These are phyloP conservation scores for Mungos mungo DNA, from an alignment of 2,113 vertebrate genomes.

Conservation along the genomic window DNA sequence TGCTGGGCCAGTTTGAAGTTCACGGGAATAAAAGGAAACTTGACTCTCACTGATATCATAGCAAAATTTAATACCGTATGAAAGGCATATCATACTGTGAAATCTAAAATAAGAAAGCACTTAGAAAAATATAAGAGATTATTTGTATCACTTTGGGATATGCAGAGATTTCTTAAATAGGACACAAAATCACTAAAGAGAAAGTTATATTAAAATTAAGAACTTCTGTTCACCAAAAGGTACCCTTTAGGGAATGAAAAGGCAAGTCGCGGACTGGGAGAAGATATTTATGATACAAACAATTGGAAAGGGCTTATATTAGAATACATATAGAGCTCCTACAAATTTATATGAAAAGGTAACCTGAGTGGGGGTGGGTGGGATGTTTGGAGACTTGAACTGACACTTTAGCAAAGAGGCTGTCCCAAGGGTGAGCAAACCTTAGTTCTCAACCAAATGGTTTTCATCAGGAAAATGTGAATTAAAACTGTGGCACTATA, in stretches of 20 bases:
- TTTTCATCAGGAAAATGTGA: background rate
- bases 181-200: background rate
- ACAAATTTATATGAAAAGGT: background rate
- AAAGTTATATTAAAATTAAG: slow-evolving; percentile 13
- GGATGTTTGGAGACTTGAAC: background rate
- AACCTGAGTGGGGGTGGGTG: too few species aligned
- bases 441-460: background rate
- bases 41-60: background rate
- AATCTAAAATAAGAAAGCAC: background rate
- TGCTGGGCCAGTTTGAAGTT: background rate
- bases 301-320: background rate
- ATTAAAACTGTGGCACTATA: background rate
- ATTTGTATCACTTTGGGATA: background rate
- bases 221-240: background rate
- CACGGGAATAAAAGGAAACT: background rate
- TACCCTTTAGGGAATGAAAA: background rate
- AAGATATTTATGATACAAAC: background rate
- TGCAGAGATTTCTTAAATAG: background rate
- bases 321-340: background rate
- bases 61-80: background rate
- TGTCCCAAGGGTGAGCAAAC: fast-evolving
- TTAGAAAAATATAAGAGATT: background rate
- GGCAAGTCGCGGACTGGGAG: background rate
- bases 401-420: background rate
- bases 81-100: background rate